A percentile compares a stretch with the other conserved stretches of the same genome.
Evolutionary conservation across 2,888 invertebrate species (phyloP).

Genomic region (Meta bourneti): DNA sequence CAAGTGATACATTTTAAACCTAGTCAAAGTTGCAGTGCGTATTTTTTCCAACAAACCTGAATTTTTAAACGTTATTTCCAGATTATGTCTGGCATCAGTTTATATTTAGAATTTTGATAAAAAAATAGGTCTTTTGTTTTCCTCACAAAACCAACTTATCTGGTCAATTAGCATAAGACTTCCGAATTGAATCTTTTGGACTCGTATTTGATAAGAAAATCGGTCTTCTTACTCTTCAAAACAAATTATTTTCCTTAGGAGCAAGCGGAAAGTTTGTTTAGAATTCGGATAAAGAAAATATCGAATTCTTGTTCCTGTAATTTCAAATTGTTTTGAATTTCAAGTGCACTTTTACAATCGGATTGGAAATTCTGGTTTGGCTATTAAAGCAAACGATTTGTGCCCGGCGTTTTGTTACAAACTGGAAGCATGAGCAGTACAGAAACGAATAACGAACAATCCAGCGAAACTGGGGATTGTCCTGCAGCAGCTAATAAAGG

Average conservation of each 20-base stretch:
- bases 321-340: background rate
- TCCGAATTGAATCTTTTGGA: no score
- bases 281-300: no score
- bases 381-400: no score
- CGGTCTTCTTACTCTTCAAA: background rate
- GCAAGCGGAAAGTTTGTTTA: no score
- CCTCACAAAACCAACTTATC: background rate
- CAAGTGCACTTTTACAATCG: background rate
- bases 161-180: no score
- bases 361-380: no score
- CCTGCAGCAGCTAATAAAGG: background rate
- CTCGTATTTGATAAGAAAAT: background rate
- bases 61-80: no score
- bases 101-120: background rate
- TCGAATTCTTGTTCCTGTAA: background rate
- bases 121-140: background rate
- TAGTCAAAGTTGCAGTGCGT: no score
- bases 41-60: no score
- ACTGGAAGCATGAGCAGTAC: slow-evolving; percentile 1
- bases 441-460: background rate
- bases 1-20: no score
- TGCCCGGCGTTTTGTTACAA: background rate
- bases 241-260: no score
- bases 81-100: background rate
- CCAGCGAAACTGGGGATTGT: background rate